Base-by-base conservation (phyloP, 2,113 vertebrate species). In the Cranoglanis bouderius region DNA sequence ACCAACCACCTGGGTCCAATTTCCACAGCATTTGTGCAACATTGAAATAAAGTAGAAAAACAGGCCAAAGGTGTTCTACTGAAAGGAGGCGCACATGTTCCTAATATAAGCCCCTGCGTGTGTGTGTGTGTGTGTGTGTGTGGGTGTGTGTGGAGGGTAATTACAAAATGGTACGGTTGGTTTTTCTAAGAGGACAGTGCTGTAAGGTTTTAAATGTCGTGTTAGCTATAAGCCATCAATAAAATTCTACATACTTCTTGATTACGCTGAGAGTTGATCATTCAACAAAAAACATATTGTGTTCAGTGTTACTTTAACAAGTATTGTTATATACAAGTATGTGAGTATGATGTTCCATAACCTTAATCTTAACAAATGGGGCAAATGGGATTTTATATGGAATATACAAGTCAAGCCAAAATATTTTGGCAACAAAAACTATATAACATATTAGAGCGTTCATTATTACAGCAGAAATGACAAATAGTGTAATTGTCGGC, bases 11-110 rank as follows among this genome's bases (percentile, higher is more conserved):
- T 29, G 67, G 67, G 55, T 59, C 38, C 53, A 74, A 63, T 43
- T 88, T 88, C 88, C 63, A 18, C 19, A 57, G 38, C 67, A 29
- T 85, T 53, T 88, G 21, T 84, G 40, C 61, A 16, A 19, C 55
- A 75, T 29, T 84, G 72, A 65, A 85, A 61, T 38, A 46, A 32
- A 84, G 55, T 82, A 18, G 63, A n/a, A 84, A 84, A 88, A 78
- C 55, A 74, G n/a, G 72, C 26, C 43, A 77, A 43, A 55, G n/a
- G 19, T 63, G 55, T 67, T 85, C 10, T 65, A 29, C 46, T 85
- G 13, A 78, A 84, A 65, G 32, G 55, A 5, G 1, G 10, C 18
- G 53, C 19, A 49, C 4, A 53, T n/a, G 29, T 83, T 57, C 38
- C 53, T 83, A 59, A 55, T 65, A 49, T 29, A 72, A 72, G 65